phyloP scores from a whole-genome alignment of 2,797 vertebrate genomes.

The Cephalopachus bancanus region DNA sequence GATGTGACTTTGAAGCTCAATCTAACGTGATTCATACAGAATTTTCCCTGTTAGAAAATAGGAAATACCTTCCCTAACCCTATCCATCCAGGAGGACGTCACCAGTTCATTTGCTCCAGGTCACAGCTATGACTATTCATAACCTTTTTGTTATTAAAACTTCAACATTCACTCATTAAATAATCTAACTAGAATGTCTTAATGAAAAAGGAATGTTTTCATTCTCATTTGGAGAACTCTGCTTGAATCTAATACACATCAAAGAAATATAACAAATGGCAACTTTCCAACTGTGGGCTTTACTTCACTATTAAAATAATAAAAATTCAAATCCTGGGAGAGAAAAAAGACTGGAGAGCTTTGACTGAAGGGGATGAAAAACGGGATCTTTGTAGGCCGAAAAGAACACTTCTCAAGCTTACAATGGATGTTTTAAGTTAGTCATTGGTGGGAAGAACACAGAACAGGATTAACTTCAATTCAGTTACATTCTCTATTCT shows the following conservation, averaged over 20 bases:
- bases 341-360: not conserved
- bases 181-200: not conserved
- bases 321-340: not conserved
- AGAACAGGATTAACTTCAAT: not conserved
- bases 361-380: not conserved
- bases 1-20: not conserved
- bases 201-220: not conserved
- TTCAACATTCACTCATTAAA: not conserved
- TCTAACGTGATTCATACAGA: not conserved
- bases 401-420: conserved; percentile 9
- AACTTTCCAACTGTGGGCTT: conserved; percentile 36
- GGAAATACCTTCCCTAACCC: not conserved
- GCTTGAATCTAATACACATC: not conserved
- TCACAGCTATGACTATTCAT: not conserved
- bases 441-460: not conserved
- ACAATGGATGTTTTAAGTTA: conserved; percentile 39
- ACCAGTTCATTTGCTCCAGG: not conserved
- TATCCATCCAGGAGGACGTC: not conserved
- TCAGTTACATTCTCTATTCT: not conserved
- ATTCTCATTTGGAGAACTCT: not conserved
- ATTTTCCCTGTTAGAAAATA: not conserved
- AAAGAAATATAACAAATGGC: not conserved
- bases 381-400: not conserved
- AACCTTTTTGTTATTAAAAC: not conserved
- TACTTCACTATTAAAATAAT: conserved; percentile 39